Evolutionary conservation across 2,797 vertebrate genomes (phyloP).

Genomic region (Cheirogaleus major): DNA sequence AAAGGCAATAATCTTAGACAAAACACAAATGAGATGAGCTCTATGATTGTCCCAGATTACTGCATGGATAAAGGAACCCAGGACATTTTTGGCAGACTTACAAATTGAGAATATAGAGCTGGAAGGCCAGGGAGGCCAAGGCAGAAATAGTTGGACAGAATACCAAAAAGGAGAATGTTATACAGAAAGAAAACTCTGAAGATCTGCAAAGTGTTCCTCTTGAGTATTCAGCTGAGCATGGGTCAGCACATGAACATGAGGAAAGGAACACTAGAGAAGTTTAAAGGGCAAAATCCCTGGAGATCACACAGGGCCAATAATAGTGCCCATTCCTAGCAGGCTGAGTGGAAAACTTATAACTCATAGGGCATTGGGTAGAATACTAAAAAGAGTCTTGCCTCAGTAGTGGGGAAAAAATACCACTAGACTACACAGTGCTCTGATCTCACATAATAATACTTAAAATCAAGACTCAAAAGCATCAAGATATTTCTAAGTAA

Average conservation of each 20-base stretch:
- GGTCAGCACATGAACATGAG: neutral
- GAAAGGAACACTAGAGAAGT: neutral
- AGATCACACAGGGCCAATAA: neutral
- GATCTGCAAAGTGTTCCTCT: neutral
- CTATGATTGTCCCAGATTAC: no score
- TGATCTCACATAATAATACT: neutral
- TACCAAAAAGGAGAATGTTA: neutral
- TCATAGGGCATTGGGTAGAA: neutral
- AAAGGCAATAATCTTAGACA: no score
- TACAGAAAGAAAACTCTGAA: neutral
- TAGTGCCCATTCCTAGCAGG: neutral
- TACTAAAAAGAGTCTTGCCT: neutral
- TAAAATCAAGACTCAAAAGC: constrained; percentile 3
- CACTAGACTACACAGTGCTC: neutral
- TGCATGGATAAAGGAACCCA: no score
- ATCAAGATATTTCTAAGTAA: neutral
- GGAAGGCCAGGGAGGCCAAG: neutral
- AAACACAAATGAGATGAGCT: no score
- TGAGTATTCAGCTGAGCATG: neutral
- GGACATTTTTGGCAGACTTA: no score
- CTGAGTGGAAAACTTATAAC: neutral
- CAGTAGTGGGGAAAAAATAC: neutral
- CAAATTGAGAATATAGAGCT: no score
- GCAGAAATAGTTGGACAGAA: neutral
- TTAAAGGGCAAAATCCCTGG: constrained; percentile 13